Evolutionary conservation across 2,888 invertebrate genomes (phyloP), one percentile per base, ranked within the genome.

Genomic region (Linnaemya vulpina): DNA sequence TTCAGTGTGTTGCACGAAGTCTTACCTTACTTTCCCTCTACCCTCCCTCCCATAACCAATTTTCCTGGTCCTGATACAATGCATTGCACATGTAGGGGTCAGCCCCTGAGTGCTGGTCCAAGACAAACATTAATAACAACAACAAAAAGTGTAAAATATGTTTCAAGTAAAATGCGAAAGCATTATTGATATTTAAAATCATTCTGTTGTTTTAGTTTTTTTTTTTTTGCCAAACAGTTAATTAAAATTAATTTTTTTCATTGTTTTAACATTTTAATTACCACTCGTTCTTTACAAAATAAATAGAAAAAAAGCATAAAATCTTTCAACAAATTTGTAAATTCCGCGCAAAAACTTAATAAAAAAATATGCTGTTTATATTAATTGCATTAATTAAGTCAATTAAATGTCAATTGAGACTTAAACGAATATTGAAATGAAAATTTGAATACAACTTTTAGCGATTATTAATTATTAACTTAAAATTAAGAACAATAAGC

Each of bases 351-450:
- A 58, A 38, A 13, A 46, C 43, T 67, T 9, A 17, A 20, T n/a
- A 35, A n/a, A 60, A 7, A 67, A 38, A 35, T 51, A 51, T 3
- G 30, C 68, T 63, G 63, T 7, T 11, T 10, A 9, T 79, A 49
- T 65, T 67, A 71, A 71, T 55, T n/a, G 30, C 46, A 74, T 65
- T 78, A 85, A 82, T 85, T 82, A 82, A 82, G 53, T 22, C 55
- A 63, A 85, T 82, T 82, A 85, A 78, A 82, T 65, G 46, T 74
- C 78, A 82, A 85, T 78, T 85, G 74, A 68, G 51, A 58, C 49
- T 82, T 53, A 74, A 81, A 73, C 46, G 2, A 49, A 73, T 53
- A 3, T 40, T 58, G 46, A 49, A 38, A 62, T 65, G 20, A 63
- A 70, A 71, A 78, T 71, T 43, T 53, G 30, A 15, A 0, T 46